These are phyloP conservation scores for Cyphotilapia sp. DNA, from an alignment of 2,113 vertebrate genomes.

Conservation along the genomic window DNA sequence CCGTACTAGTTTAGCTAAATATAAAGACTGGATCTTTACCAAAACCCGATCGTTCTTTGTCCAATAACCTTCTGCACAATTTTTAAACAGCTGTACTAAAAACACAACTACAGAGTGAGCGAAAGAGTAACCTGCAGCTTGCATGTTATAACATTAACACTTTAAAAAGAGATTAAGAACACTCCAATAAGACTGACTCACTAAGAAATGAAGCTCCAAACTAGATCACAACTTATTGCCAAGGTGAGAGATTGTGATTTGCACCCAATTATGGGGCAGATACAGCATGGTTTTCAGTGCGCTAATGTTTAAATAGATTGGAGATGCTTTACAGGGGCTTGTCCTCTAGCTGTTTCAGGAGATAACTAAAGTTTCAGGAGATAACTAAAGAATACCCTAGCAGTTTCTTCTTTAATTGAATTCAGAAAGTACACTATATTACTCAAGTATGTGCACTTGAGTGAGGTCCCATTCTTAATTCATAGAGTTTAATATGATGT, in stretches of 20 bases:
- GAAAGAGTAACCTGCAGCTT: background rate
- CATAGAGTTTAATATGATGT: background rate
- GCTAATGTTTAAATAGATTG: background rate
- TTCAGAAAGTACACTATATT: background rate
- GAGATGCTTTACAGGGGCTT: background rate
- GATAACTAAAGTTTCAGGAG: background rate
- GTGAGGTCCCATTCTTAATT: background rate
- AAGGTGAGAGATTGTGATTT: conserved; percentile 5
- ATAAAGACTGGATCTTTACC: background rate
- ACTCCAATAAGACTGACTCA: background rate
- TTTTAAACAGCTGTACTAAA: background rate
- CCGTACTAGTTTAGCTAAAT: background rate
- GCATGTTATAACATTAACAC: background rate
- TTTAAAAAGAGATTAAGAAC: background rate
- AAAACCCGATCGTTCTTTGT: background rate
- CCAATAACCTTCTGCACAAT: background rate
- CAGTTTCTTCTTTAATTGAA: background rate
- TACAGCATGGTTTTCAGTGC: background rate
- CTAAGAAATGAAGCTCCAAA: background rate
- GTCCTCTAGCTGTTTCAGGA: background rate
- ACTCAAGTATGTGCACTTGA: background rate
- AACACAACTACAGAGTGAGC: background rate
- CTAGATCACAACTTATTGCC: conserved; percentile 12
- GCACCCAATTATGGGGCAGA: background rate
- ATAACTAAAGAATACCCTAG: background rate